Percentiles rank a stretch among this genome's conserved stretches.
phyloP scores from a whole-genome alignment of 2,888 invertebrate genomes.

The Amphipyra tragopoginis region DNA sequence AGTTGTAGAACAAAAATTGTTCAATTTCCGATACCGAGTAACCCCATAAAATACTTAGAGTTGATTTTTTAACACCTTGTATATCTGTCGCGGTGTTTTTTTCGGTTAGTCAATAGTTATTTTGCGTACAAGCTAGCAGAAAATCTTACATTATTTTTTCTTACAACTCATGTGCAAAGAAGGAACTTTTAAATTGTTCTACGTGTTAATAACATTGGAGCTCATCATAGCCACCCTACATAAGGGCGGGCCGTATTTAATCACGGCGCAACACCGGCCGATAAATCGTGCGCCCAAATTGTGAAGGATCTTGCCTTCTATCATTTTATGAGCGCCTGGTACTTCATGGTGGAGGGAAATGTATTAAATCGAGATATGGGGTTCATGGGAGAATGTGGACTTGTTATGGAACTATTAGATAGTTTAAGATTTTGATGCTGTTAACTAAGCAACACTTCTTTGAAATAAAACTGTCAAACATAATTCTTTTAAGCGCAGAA shows the following conservation, averaged over 20 bases:
- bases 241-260: constrained; percentile 72
- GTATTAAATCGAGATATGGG: constrained; percentile 27
- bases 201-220: constrained; percentile 6
- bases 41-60: no score
- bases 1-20: no score
- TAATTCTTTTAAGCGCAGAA: no score
- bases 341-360: constrained; percentile 10
- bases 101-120: neutral
- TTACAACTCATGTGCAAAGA: constrained; percentile 1
- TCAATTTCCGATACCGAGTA: no score
- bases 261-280: constrained; percentile 72
- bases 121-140: neutral
- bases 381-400: constrained; percentile 2
- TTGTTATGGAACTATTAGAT: neutral
- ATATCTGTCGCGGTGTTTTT: neutral
- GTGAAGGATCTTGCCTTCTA: constrained; percentile 69
- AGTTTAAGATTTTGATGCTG: neutral
- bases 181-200: neutral
- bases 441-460: no score
- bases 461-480: no score
- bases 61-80: no score
- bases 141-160: neutral
- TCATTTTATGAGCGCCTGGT: constrained; percentile 65
- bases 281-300: constrained; percentile 71
- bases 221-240: constrained; percentile 41